Evolutionary conservation across 92 coral and sea anemone genomes (phyloP), one percentile per base, ranked within the genome.

Genomic region (Micromussa lordhowensis): DNA sequence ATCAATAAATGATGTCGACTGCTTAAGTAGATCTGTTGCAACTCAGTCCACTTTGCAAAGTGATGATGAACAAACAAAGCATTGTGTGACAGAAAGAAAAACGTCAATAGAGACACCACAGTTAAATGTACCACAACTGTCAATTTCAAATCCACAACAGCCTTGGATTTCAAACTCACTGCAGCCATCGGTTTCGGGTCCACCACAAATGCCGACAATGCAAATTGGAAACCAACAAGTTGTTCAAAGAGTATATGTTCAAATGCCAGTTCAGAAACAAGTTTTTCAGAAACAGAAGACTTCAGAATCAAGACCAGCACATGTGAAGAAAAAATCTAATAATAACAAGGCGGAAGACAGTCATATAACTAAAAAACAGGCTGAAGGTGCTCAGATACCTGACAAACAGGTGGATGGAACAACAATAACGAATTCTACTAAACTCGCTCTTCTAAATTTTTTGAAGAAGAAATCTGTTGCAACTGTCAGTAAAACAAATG

Each of bases 371-470:
- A 18, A 14, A 13, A 26, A 22, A 22, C 12, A 64, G 26, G 31
- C 12, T n/a, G 73, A 68, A 69, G 28, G 68, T 28, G 22, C 68
- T 5, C 68, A 22, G 32, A 64, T 26, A n/a, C 1, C 59, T 13
- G 17, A 14, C 14, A 54, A 13, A 15, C 59, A 54, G 59, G 19
- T 54, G 19, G 59, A 54, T 14, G 0, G 59, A 3, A 14, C 59
- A 3, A 78, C 69, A 77, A 82, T 82, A 34, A 54, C 55, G 15
- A 72, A 19, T 24, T 35, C 87, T 32, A 83, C 87, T 13, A 84
- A 72, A 24, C 30, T 72, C 36, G 87, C 87, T 55, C 87, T 84
- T 72, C 38, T 53, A 16, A 84, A 72, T 55, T 84, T 84, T 74
- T 74, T 84, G 87, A 84, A 72, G n/a, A 55, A 51, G 68, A 84